phyloP scores from a whole-genome alignment of 2,888 invertebrate genomes.

The Tanaodytes sp. region DNA sequence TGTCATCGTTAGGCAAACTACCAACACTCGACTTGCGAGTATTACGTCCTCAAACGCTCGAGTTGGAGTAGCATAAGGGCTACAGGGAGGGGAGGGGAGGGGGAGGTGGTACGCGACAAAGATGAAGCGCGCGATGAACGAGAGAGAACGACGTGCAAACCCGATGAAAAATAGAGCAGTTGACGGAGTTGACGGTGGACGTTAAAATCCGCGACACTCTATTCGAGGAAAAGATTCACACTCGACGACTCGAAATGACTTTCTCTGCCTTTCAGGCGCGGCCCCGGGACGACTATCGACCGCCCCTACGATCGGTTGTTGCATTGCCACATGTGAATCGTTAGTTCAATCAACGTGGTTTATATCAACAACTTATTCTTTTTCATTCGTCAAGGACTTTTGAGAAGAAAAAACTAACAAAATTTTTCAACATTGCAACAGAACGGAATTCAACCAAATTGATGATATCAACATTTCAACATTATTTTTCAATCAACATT shows the following conservation, averaged over 20 bases:
- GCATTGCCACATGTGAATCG: too few species aligned
- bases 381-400: too few species aligned
- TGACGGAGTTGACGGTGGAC: slow-evolving; percentile 59
- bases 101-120: slow-evolving; percentile 25
- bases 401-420: too few species aligned
- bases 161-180: slow-evolving; percentile 66
- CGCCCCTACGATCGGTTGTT: too few species aligned
- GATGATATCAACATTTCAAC: too few species aligned
- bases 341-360: too few species aligned
- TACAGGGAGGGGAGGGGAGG: too few species aligned
- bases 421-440: too few species aligned
- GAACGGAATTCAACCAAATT: too few species aligned
- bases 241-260: slow-evolving; percentile 39
- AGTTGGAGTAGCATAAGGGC: too few species aligned
- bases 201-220: slow-evolving; percentile 61
- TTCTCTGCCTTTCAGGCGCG: slow-evolving; percentile 9
- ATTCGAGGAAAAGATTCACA: slow-evolving; percentile 43
- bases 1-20: slow-evolving; percentile 67
- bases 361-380: too few species aligned
- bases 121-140: slow-evolving; percentile 20
- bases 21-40: slow-evolving; percentile 62
- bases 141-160: slow-evolving; percentile 55
- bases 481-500: too few species aligned
- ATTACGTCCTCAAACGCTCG: slow-evolving; percentile 65
- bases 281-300: neutral